Conservation (phyloP, 2,113 vertebrate species). For the Corydoras maculifer region DNA sequence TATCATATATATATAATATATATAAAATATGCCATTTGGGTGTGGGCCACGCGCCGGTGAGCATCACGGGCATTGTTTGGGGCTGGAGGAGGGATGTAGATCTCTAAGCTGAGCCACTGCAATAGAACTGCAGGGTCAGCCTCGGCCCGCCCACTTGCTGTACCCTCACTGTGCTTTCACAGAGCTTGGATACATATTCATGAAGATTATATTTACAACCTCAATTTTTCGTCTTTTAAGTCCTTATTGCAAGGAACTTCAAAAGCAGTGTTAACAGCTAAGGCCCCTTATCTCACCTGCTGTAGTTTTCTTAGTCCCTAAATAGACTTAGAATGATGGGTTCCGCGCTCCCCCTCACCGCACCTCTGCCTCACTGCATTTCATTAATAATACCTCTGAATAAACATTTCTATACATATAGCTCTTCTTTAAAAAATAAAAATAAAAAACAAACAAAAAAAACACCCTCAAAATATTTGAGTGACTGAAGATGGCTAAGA, state of each 20-base stretch:
- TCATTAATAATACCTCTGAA: conserved; percentile 72
- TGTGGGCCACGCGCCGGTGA: conserved; percentile 55
- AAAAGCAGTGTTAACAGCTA: conserved; percentile 70
- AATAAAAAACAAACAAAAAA: background rate
- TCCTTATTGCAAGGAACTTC: conserved; percentile 52
- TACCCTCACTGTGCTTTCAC: conserved; percentile 54
- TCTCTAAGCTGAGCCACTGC: conserved; percentile 58
- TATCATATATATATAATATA: conserved; percentile 80
- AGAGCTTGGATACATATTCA: conserved; percentile 60
- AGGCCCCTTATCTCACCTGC: conserved; percentile 57
- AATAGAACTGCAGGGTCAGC: conserved; percentile 71
- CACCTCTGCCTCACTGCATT: conserved; percentile 63
- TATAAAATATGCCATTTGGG: conserved; percentile 73
- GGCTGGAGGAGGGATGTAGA: conserved; percentile 27
- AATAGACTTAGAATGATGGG: conserved; percentile 40
- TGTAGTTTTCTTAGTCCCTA: conserved; percentile 39
- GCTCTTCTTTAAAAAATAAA: conserved; percentile 53
- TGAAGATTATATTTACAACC: conserved; percentile 76
- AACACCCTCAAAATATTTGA: conserved; percentile 65
- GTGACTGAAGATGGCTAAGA: conserved; percentile 63
- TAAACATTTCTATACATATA: conserved; percentile 77
- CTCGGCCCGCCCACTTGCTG: conserved; percentile 59
- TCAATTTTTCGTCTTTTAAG: conserved; percentile 53
- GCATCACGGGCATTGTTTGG: conserved; percentile 54
- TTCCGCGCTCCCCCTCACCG: conserved; percentile 55